Evolutionary conservation across 2,113 vertebrate species (phyloP).

Genomic region (Myotis davidii): DNA sequence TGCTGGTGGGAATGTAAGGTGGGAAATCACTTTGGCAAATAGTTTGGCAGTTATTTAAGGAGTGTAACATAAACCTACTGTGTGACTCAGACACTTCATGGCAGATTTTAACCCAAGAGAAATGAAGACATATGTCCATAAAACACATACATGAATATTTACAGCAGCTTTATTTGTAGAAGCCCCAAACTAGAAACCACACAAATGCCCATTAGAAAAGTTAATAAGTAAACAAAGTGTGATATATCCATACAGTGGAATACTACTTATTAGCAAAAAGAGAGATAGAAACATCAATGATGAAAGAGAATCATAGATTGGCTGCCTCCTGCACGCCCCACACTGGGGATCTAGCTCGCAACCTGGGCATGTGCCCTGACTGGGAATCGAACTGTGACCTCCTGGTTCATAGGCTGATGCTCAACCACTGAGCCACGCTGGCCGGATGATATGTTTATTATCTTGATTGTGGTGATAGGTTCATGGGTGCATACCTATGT

Average conservation of each 20-base stretch:
- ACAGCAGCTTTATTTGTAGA: neutral
- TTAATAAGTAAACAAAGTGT: neutral
- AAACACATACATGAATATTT: neutral
- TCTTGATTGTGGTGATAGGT: neutral
- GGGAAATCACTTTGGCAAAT: neutral
- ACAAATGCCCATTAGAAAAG: neutral
- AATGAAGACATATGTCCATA: neutral
- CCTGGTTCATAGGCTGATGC: no score
- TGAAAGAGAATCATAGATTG: no score
- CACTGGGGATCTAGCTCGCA: no score
- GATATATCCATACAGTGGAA: neutral
- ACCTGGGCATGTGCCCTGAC: no score
- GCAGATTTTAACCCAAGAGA: neutral
- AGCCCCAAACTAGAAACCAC: neutral
- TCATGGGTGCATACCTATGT: neutral
- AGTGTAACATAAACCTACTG: neutral
- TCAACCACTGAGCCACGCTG: no score
- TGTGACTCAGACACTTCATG: neutral
- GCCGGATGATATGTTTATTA: neutral
- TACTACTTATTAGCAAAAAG: neutral
- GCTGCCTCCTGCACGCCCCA: no score
- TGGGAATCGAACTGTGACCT: no score
- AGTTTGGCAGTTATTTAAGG: neutral
- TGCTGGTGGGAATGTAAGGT: neutral
- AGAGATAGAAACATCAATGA: neutral